Conservation (phyloP, 1,140 invertebrate genomes). For the Centruroides sculpturatus region DNA sequence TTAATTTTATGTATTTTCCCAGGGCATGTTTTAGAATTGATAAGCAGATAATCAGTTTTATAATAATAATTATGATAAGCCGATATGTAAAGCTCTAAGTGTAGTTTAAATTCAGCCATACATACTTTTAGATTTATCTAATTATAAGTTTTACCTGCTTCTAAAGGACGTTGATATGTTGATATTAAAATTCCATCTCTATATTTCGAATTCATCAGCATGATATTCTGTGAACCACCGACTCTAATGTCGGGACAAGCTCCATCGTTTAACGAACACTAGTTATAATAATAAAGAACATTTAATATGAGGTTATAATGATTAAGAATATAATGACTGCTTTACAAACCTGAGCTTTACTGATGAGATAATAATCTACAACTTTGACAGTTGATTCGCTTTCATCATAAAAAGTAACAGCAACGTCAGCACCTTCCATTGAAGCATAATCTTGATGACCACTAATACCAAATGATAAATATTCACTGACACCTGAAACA, state of each 20-base stretch:
- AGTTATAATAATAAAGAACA: neutral
- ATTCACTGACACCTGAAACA: constrained; percentile 34
- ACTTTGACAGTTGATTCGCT: constrained; percentile 45
- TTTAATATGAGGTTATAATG: neutral
- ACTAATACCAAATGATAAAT: constrained; percentile 75
- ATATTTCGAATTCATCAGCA: constrained; percentile 20
- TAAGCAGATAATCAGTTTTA: too few relatives aligned
- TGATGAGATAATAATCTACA: constrained; percentile 71
- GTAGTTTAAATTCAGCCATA: too few relatives aligned
- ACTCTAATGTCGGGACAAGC: constrained; percentile 69
- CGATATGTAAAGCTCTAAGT: too few relatives aligned
- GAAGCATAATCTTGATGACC: constrained; percentile 48
- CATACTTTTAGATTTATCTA: too few relatives aligned
- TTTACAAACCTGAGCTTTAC: constrained; percentile 51
- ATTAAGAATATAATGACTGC: too few relatives aligned
- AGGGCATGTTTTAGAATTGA: too few relatives aligned
- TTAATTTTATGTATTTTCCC: too few relatives aligned
- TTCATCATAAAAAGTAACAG: constrained; percentile 56
- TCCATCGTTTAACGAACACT: constrained; percentile 36
- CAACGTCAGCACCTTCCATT: constrained; percentile 75
- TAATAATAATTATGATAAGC: too few relatives aligned
- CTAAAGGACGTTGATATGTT: constrained; percentile 12
- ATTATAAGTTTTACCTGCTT: constrained; percentile 26
- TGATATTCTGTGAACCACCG: constrained; percentile 60
- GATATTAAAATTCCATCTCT: constrained; percentile 13